Conservation (phyloP, 2,888 invertebrate species). For the Mythimna loreyi region DNA sequence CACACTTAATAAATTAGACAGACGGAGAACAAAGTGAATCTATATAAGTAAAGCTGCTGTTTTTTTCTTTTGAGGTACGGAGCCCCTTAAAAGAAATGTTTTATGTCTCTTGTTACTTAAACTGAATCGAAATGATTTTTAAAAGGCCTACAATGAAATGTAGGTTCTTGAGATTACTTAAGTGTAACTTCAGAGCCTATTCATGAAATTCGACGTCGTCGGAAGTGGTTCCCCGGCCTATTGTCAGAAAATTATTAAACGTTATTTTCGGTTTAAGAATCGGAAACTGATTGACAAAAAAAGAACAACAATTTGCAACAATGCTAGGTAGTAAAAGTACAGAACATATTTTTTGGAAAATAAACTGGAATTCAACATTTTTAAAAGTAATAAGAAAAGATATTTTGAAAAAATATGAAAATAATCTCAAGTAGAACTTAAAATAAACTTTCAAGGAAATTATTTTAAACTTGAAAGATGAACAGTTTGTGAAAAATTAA, state of each 20-base stretch:
- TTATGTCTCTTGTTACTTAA: not conserved
- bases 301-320: not conserved
- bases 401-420: no score
- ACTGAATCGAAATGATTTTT: not conserved
- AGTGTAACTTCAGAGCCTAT: conserved; percentile 1
- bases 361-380: no score
- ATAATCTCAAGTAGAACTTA: no score
- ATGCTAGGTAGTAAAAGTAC: not conserved
- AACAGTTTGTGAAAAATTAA: no score
- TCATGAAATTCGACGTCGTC: not conserved
- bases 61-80: no score
- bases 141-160: not conserved
- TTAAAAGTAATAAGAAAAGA: no score
- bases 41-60: no score
- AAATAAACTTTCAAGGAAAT: no score
- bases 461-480: no score
- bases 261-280: not conserved
- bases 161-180: conserved; percentile 4
- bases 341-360: not conserved
- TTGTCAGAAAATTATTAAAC: not conserved
- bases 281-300: not conserved
- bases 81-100: not conserved
- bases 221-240: not conserved
- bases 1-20: no score
- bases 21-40: no score